Conservation (phyloP, 2,797 vertebrate species). For the Anguilla marmorata region DNA sequence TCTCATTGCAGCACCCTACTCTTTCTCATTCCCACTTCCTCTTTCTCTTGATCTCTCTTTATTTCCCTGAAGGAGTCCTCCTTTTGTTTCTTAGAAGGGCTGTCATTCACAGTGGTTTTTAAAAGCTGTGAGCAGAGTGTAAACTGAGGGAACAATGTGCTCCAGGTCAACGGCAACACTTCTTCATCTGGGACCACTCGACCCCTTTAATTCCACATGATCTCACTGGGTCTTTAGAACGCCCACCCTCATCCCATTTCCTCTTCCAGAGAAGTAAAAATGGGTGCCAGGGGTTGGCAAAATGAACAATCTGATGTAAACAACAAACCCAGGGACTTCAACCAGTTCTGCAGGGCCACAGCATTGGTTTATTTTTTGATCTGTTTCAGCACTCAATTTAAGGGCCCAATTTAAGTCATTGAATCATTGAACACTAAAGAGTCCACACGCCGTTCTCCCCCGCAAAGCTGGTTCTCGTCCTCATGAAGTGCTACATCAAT, state of each 20-base stretch:
- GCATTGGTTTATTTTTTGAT: not conserved
- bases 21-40: not conserved
- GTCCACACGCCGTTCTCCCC: not conserved
- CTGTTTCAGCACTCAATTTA: not conserved
- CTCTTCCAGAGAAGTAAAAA: not conserved
- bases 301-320: conserved; percentile 26
- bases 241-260: not conserved
- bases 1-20: conserved; percentile 44
- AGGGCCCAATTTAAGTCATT: not conserved
- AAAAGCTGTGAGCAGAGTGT: not conserved
- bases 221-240: not conserved
- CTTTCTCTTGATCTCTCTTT: not conserved
- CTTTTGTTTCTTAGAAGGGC: not conserved
- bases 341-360: not conserved
- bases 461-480: conserved; percentile 13
- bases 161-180: not conserved
- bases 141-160: not conserved
- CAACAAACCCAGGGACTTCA: not conserved
- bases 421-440: too few species aligned
- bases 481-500: not conserved
- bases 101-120: not conserved
- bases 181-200: not conserved
- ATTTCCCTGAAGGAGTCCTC: conserved; percentile 8
- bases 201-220: not conserved
- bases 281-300: conserved; percentile 11